Evolutionary conservation across 2,888 invertebrate genomes (phyloP).

Genomic region (Sesamia inferens): DNA sequence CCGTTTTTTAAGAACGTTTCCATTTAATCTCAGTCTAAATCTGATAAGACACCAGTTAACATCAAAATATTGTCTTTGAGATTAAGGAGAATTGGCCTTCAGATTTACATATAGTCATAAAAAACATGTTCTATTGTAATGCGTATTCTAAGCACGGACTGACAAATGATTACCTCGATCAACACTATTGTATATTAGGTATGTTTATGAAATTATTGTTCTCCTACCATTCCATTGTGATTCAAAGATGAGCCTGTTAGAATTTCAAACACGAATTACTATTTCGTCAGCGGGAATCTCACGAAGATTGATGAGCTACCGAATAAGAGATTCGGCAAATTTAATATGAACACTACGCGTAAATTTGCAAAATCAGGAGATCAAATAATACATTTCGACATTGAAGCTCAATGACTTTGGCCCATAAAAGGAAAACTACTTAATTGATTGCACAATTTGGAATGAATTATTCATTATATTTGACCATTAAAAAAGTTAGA

Average conservation of each 20-base stretch:
- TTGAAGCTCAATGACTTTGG: background rate
- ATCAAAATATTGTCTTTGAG: background rate
- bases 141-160: background rate
- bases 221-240: background rate
- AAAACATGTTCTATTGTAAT: background rate
- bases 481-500: background rate
- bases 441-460: background rate
- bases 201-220: constrained; percentile 4
- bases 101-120: background rate
- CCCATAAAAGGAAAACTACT: background rate
- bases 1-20: too few relatives aligned
- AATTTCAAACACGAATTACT: constrained; percentile 21
- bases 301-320: background rate
- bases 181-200: background rate
- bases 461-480: background rate
- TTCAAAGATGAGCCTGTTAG: constrained; percentile 5
- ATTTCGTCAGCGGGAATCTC: constrained; percentile 5
- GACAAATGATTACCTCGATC: background rate
- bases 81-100: background rate
- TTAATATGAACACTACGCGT: background rate
- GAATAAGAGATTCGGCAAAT: background rate
- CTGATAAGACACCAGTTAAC: background rate
- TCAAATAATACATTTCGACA: background rate
- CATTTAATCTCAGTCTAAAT: background rate
- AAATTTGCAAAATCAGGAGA: background rate